phyloP scores from a whole-genome alignment of 2,113 vertebrate genomes.

The Chunga burmeisteri region DNA sequence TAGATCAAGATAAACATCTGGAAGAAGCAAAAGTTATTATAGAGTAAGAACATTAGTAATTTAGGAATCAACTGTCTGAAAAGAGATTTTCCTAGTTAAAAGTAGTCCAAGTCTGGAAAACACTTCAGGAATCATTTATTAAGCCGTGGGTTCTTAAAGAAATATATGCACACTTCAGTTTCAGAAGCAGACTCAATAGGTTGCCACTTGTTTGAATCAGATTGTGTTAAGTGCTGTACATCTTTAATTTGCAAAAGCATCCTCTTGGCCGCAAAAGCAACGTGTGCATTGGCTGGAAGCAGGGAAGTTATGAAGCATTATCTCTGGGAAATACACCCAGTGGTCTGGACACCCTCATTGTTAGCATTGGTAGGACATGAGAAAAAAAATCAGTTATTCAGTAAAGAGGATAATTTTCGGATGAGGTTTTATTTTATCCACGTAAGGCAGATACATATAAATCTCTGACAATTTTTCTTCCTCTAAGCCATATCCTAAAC shows the following conservation, averaged over 20 bases:
- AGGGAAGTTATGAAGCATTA: not conserved
- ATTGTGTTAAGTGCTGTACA: not conserved
- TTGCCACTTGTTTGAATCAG: not conserved
- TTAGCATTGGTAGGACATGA: not conserved
- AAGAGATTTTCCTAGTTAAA: not conserved
- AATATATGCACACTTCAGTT: rapidly evolving
- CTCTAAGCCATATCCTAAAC: not conserved
- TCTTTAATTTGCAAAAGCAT: not conserved
- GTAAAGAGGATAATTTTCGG: not conserved
- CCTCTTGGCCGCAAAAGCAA: not conserved
- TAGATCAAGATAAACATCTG: not conserved
- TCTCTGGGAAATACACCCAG: not conserved
- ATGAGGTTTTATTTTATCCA: not conserved
- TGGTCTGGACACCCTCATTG: not conserved
- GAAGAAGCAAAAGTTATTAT: not conserved
- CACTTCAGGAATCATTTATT: not conserved
- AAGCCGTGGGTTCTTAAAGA: not conserved
- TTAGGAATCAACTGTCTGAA: not conserved
- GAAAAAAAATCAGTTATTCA: not conserved
- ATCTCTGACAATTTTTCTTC: not conserved
- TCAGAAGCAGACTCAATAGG: not conserved
- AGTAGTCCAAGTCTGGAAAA: not conserved
- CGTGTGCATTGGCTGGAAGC: not conserved
- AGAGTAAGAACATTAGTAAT: not conserved
- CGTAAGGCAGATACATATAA: not conserved